Evolutionary conservation across 2,888 invertebrate genomes (phyloP), one percentile per base, ranked within the genome.

Genomic region (Graphium colonna): DNA sequence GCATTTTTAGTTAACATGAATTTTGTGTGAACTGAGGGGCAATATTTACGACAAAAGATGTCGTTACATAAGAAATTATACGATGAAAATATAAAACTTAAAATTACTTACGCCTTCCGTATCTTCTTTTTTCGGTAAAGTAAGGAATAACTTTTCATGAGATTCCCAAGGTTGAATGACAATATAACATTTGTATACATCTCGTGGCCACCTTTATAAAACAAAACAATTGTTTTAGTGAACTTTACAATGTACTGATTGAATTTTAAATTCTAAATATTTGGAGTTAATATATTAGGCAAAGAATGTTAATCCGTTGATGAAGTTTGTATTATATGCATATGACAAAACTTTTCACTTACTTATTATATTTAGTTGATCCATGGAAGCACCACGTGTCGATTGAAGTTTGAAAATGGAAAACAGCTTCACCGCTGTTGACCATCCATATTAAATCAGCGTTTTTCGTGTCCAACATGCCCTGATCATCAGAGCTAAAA

Each of bases 171-270:
- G 79, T 33, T 80, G 76, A 1, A 88, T 71, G 0, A 81, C 65
- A 2, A 87, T 68, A 0, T 68, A 56, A 44, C 88, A 87, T 0
- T 33, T 18, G 48, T 86, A 86, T 31, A 73, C 69, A 48, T 88
- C 88, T 7, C 68, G 77, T 0, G 88, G 88, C 88, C 88, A 88
- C 45, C 88, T 87, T 12, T n/a, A n/a, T 12, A 17, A 28, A 31
- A 40, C n/a, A n/a, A n/a, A n/a, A n/a, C n/a, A n/a, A n/a, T 15
- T 10, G 3, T 28, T 18, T 18, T 18, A n/a, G 42, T 10, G 9
- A 9, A 21, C 26, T n/a, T n/a, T n/a, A n/a, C n/a, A n/a, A n/a
- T n/a, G n/a, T n/a, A n/a, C n/a, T n/a, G n/a, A 13, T 44, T 44
- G 28, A 9, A 5, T 12, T 5, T 15, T 21, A 8, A 8, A 1